Base-by-base conservation (phyloP, 1,140 invertebrate species). In the Tachypleus tridentatus region DNA sequence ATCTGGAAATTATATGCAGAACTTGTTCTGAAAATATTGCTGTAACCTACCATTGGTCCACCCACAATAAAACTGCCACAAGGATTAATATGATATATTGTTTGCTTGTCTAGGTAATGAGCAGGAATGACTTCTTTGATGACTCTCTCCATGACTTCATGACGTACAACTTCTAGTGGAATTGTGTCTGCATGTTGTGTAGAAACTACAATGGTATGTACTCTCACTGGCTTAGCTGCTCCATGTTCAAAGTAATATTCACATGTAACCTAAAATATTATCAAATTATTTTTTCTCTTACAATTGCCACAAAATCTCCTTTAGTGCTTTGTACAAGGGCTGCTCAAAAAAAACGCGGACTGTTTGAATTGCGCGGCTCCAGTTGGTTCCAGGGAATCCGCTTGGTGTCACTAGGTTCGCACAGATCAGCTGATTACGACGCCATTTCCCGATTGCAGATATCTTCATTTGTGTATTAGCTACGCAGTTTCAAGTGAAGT, bases 181-280 rank as follows among this genome's bases (percentile, higher is more conserved):
- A 98, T 86, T 79, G 95, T 91, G 72, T 95, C 92, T 67, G 89
- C 93, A 78, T 99, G 96, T 76, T 98, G 97, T 58, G 93, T 80
- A 3, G 95, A 98, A 1, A 98, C 90, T 3, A 98, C 96, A 58
- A 99, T 87, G 48, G 95, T 98, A 77, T 98, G 95, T 11, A 98
- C 93, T 71, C 94, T 83, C 65, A 87, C 81, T 3, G 97, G 96
- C 59, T 98, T 84, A 65, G 92, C 93, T 8, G 93, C 91, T 60
- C 91, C 91, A 72, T 86, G 63, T 8, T 76, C 69, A 53, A 69
- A 70, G 7, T 62, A 50, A 66, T 76, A 77, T 69, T 77, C 74
- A 61, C 67, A 70, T 9, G 75, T 76, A 49, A 75, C 82, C 62
- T 63, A 1, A 8, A 58, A 51, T 49, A 51, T 8, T 54, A 3